Base-by-base conservation (phyloP, 2,888 invertebrate genomes). In the Drosophila recens region DNA sequence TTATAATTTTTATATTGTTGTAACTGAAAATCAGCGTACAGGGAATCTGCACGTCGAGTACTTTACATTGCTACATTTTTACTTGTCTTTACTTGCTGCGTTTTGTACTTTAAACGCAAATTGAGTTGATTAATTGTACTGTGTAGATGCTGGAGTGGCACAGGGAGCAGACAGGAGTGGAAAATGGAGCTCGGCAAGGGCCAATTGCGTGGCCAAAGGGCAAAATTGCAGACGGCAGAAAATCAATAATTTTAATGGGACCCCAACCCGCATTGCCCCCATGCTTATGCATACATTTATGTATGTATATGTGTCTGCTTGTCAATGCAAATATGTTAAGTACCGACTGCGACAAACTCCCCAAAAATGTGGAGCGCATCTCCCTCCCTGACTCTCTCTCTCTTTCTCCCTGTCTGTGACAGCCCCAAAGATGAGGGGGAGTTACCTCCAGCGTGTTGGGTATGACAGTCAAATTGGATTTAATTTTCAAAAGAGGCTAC, bases 61-160 rank as follows among this genome's bases (percentile, higher is more conserved):
- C n/a, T 17, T n/a, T 3, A 11, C 6, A 20, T 5, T 4, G 2
- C 38, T 17, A 6, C 5, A 38, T 36, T 27, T 2, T 2, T 5
- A 20, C 8, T 13, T 23, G 13, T 13, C 3, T 30, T 17, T 23
- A 36, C 56, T 11, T 46, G 33, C 38, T 68, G 66, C 75, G 71
- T 53, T 79, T 72, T 82, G 77, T 86, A 74, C 70, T 86, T 83
- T 68, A 72, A 79, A 72, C 76, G 70, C 81, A 87, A 87, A 87
- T 87, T 87, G 83, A 87, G 83, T 87, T 87, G 86, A 87, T 87
- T 87, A 87, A 87, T 87, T 87, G 81, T 86, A 87, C 86, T 78
- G 81, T 72, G 78, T 66, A 51, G 76, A 49, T 33, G 58, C 46
- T 38, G 49, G 45, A 23, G 62, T 6, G 17, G 53, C 9, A n/a